phyloP scores from a whole-genome alignment of 2,797 vertebrate genomes.

The Danio jaintianensis region DNA sequence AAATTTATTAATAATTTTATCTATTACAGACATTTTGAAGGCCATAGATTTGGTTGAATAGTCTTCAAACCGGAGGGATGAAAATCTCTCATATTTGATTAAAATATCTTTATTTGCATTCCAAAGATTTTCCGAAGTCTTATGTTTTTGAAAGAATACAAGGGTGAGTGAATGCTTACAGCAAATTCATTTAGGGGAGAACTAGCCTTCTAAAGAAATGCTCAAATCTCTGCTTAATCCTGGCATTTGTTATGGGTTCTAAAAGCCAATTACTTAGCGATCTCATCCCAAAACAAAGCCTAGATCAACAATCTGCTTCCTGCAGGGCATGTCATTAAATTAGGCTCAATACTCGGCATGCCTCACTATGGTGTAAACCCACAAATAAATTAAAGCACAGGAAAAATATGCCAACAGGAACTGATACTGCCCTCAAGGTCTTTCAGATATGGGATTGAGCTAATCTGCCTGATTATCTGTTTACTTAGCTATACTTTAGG shows the following conservation, averaged over 20 bases:
- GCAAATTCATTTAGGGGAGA: too few relatives aligned
- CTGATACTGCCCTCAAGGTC: neutral
- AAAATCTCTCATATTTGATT: too few relatives aligned
- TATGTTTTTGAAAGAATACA: too few relatives aligned
- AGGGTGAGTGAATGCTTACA: too few relatives aligned
- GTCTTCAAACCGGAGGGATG: too few relatives aligned
- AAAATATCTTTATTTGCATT: too few relatives aligned
- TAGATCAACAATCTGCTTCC: slow-evolving; percentile 6
- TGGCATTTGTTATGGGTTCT: neutral
- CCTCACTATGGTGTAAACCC: neutral
- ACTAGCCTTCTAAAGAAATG: neutral
- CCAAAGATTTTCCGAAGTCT: too few relatives aligned
- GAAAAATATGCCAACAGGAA: slow-evolving; percentile 5
- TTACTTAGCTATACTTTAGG: neutral
- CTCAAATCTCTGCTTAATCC: slow-evolving; percentile 9
- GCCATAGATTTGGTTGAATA: too few relatives aligned
- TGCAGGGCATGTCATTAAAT: slow-evolving; percentile 6
- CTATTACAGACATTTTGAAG: too few relatives aligned
- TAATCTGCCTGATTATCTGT: slow-evolving; percentile 11
- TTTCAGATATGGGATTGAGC: neutral
- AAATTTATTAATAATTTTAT: too few relatives aligned
- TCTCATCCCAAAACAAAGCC: slow-evolving; percentile 30
- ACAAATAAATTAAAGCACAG: slow-evolving; percentile 2
- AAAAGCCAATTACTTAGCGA: slow-evolving; percentile 45
- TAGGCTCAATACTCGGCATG: slow-evolving; percentile 8